phyloP scores from a whole-genome alignment of 2,888 invertebrate genomes.

The Marronus borbonicus region DNA sequence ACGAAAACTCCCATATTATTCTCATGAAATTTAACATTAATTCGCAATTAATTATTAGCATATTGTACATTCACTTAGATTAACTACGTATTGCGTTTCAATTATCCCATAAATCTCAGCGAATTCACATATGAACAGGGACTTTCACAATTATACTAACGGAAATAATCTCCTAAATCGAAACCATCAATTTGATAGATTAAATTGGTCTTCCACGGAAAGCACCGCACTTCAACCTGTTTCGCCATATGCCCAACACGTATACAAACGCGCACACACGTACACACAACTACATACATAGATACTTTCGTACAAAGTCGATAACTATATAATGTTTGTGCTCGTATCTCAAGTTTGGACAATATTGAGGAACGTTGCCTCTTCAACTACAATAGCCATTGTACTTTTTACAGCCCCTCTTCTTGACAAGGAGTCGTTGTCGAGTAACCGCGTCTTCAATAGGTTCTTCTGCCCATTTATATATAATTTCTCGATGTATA shows the following conservation, averaged over 20 bases:
- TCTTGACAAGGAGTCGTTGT: slow-evolving; percentile 53
- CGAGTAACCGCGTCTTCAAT: slow-evolving; percentile 49
- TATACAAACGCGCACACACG: background rate
- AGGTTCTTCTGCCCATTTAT: slow-evolving; percentile 26
- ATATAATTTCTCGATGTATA: slow-evolving; percentile 16
- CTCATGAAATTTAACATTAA: too few relatives aligned
- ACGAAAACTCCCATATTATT: too few relatives aligned
- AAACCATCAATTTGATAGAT: slow-evolving; percentile 28
- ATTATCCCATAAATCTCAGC: too few relatives aligned
- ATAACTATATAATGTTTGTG: slow-evolving; percentile 52
- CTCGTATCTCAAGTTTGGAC: slow-evolving; percentile 52
- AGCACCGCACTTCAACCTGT: background rate
- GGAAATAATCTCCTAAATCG: slow-evolving; percentile 20
- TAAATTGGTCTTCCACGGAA: slow-evolving; percentile 27
- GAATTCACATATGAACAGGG: too few relatives aligned
- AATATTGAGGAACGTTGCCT: slow-evolving; percentile 54
- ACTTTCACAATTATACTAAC: background rate
- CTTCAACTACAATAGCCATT: slow-evolving; percentile 61
- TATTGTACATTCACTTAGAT: too few relatives aligned
- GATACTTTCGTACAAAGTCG: slow-evolving; percentile 12
- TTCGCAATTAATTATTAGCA: too few relatives aligned
- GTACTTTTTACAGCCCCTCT: slow-evolving; percentile 58
- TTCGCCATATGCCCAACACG: slow-evolving; percentile 2
- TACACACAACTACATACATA: background rate
- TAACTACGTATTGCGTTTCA: too few relatives aligned